Conservation (phyloP, 1,140 invertebrate genomes). For the Agrypnia vestita region DNA sequence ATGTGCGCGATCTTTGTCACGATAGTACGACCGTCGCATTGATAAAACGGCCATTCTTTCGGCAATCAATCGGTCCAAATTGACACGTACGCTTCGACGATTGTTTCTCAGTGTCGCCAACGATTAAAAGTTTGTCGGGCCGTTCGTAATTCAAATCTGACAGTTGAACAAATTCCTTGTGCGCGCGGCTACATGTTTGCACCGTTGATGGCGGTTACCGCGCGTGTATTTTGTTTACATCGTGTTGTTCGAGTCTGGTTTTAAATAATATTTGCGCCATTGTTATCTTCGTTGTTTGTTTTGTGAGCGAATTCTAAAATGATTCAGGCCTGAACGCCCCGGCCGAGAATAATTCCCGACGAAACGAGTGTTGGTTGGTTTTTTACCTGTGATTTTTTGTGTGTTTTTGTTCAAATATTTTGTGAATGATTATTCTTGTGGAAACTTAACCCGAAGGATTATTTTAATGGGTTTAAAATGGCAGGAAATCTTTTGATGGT, state of each 20-base stretch:
- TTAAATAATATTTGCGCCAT: not conserved
- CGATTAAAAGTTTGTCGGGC: not conserved
- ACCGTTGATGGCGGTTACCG: slow-evolving; percentile 26
- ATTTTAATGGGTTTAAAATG: slow-evolving; percentile 29
- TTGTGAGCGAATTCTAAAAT: slow-evolving; percentile 2
- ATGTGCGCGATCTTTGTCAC: not conserved
- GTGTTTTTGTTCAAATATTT: slow-evolving; percentile 3
- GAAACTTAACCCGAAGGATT: slow-evolving; percentile 9
- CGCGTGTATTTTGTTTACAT: slow-evolving; percentile 37
- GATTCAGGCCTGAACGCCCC: not conserved
- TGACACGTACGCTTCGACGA: slow-evolving; percentile 7
- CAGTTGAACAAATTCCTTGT: slow-evolving; percentile 31
- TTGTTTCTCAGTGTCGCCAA: slow-evolving; percentile 12
- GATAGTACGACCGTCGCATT: not conserved
- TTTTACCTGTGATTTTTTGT: slow-evolving; percentile 13
- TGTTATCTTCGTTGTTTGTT: slow-evolving; percentile 1
- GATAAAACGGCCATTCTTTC: slow-evolving; percentile 8
- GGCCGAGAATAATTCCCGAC: not conserved
- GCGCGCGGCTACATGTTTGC: slow-evolving; percentile 16
- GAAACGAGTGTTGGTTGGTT: slow-evolving; percentile 21
- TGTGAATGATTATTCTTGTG: slow-evolving; percentile 7
- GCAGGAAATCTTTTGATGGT: slow-evolving; percentile 31
- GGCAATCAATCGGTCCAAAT: not conserved
- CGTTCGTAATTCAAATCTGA: slow-evolving; percentile 32
- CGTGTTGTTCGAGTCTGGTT: not conserved